These are phyloP conservation scores for Boleophthalmus pectinirostris DNA, from an alignment of 2,113 vertebrate species.

Conservation along the genomic window DNA sequence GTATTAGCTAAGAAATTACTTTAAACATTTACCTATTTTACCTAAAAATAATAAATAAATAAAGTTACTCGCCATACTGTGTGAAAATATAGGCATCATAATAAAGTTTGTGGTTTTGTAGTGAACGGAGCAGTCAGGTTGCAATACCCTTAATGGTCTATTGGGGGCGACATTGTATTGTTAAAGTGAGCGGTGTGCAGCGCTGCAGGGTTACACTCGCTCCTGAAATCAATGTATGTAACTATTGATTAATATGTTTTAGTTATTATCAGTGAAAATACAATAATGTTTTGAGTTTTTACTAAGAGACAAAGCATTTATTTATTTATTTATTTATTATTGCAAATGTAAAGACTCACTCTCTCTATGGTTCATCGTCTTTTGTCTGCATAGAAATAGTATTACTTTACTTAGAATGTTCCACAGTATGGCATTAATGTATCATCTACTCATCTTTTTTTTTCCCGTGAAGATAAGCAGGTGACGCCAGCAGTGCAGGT, in stretches of 20 bases:
- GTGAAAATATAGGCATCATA: neutral
- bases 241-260: too few relatives aligned
- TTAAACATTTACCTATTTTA: neutral
- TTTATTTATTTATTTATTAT: neutral
- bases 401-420: too few relatives aligned
- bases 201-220: conserved; percentile 3
- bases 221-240: neutral
- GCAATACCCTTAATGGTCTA: conserved; percentile 42
- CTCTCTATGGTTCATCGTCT: too few relatives aligned
- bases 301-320: too few relatives aligned
- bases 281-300: too few relatives aligned
- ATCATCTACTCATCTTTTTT: neutral
- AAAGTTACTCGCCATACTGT: neutral
- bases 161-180: conserved; percentile 52
- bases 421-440: neutral
- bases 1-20: neutral
- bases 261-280: too few relatives aligned
- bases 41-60: neutral
- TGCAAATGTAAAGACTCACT: too few relatives aligned
- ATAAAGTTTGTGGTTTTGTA: neutral
- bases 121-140: neutral
- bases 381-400: too few relatives aligned
- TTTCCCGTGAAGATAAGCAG: too few relatives aligned
- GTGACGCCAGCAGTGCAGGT: too few relatives aligned
- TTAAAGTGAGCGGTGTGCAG: conserved; percentile 13